phyloP scores from a whole-genome alignment of 2,113 vertebrate genomes.

The Mormoops blainvillei region DNA sequence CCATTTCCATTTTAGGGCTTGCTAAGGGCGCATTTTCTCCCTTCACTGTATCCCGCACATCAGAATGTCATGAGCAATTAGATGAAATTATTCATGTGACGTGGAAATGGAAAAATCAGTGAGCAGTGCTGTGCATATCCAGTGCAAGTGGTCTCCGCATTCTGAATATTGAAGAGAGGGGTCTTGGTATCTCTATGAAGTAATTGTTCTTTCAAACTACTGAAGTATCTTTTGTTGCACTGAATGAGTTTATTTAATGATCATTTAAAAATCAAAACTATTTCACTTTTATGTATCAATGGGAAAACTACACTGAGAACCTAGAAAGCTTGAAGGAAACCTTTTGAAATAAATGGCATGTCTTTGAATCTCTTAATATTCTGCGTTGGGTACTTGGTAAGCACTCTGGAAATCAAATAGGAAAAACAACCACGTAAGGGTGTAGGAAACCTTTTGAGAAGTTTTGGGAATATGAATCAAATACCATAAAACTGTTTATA shows the following conservation, averaged over 20 bases:
- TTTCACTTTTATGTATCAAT: neutral
- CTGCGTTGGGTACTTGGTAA: neutral
- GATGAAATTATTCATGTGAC: conserved; percentile 25
- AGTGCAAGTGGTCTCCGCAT: neutral
- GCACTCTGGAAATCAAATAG: neutral
- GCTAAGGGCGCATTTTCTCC: conserved; percentile 20
- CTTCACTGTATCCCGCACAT: neutral
- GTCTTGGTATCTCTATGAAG: neutral
- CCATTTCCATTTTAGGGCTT: conserved; percentile 25
- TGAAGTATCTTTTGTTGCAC: neutral
- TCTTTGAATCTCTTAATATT: neutral
- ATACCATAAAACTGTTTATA: conserved; percentile 6
- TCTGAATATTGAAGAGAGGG: neutral
- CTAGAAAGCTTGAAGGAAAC: neutral
- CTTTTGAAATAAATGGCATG: neutral
- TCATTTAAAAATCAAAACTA: neutral
- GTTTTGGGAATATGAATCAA: neutral
- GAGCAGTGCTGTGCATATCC: neutral
- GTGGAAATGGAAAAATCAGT: conserved; percentile 40
- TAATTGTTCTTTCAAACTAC: neutral
- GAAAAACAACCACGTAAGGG: neutral
- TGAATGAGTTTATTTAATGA: conserved; percentile 19
- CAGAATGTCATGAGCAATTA: conserved; percentile 28
- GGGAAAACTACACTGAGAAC: neutral
- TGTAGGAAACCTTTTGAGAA: neutral